Evolutionary conservation across 2,888 invertebrate species (phyloP).

Genomic region (Conomelus anceps): DNA sequence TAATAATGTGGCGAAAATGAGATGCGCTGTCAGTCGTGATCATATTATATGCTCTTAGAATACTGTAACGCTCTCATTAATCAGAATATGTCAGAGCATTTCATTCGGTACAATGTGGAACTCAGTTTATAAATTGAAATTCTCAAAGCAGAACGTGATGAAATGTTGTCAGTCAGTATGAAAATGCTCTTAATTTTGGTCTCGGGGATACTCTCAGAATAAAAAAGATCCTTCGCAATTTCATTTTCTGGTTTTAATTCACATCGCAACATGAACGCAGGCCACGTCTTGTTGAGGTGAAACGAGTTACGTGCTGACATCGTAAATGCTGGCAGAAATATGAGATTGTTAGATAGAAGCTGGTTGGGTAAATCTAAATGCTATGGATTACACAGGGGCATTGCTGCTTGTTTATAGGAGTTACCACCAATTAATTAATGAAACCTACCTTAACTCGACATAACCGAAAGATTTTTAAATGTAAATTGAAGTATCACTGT

Average conservation of each 20-base stretch:
- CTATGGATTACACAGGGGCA: neutral
- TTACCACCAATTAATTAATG: too few species aligned
- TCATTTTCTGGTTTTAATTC: neutral
- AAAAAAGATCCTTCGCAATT: neutral
- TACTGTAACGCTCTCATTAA: too few species aligned
- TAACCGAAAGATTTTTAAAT: too few species aligned
- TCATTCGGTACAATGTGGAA: neutral
- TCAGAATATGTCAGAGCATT: neutral
- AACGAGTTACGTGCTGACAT: neutral
- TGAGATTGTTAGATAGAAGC: neutral
- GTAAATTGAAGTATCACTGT: too few species aligned
- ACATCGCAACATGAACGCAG: neutral
- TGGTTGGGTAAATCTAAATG: neutral
- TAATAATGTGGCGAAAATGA: neutral
- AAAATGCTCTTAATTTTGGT: neutral
- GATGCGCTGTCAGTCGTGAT: too few species aligned
- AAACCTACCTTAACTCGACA: too few species aligned
- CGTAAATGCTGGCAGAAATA: neutral
- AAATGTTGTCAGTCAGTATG: neutral
- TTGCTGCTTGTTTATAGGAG: neutral
- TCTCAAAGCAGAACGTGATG: neutral
- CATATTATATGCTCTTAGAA: neutral
- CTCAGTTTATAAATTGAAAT: neutral
- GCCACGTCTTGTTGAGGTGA: neutral
- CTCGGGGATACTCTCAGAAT: neutral